These are phyloP conservation scores for Cheirogaleus medius DNA, from an alignment of 2,113 vertebrate species.

Conservation along the genomic window DNA sequence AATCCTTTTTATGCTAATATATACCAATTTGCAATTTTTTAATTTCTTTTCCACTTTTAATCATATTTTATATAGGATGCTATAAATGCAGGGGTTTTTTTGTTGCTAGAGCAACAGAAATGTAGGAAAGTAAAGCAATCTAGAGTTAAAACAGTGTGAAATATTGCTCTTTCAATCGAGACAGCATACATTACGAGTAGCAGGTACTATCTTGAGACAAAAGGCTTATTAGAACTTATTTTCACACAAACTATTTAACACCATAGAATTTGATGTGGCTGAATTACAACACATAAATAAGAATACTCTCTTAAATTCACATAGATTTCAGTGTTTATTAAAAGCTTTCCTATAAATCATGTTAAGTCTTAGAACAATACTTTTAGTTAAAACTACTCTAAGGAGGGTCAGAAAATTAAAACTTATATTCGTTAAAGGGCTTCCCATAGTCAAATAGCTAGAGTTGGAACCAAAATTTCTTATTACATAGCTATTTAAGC, in stretches of 20 bases:
- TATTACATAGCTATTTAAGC: background rate
- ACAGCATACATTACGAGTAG: background rate
- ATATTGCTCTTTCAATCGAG: background rate
- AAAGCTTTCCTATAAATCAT: background rate
- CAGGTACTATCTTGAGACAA: background rate
- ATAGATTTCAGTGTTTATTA: background rate
- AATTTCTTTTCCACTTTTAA: background rate
- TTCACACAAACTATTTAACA: background rate
- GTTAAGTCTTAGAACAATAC: background rate
- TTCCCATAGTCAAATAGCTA: background rate
- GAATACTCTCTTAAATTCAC: background rate
- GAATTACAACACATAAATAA: background rate
- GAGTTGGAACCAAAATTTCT: background rate
- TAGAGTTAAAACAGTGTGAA: background rate
- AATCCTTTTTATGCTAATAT: background rate
- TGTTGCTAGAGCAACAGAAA: background rate
- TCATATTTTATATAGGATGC: background rate
- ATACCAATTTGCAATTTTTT: background rate
- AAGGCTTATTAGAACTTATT: background rate
- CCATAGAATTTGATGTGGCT: background rate
- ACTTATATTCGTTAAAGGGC: background rate
- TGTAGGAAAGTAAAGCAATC: background rate
- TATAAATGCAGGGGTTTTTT: background rate
- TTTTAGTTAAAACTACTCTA: background rate
- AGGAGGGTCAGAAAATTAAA: background rate